These are phyloP conservation scores for Oncorhynchus gorbuscha DNA, from an alignment of 2,113 vertebrate genomes.

Conservation along the genomic window DNA sequence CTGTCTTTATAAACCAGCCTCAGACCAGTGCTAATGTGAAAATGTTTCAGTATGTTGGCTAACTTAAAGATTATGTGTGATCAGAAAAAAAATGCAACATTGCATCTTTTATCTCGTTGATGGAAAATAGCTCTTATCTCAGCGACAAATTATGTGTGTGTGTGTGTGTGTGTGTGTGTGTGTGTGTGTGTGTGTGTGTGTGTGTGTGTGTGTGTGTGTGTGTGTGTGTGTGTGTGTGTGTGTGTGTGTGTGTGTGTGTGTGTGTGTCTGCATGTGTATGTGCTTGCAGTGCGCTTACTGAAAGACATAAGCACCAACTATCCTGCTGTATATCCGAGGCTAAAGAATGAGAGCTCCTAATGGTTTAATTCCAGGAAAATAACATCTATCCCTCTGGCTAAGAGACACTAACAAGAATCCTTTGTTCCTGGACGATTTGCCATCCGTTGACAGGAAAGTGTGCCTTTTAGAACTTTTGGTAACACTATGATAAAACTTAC, in stretches of 20 bases:
- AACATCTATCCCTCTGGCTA: not conserved
- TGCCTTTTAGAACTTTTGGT: too few species aligned
- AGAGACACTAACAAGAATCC: not conserved
- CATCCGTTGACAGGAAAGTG: too few species aligned
- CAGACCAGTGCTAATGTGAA: slow-evolving; percentile 39
- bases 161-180: too few species aligned
- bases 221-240: not conserved
- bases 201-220: not conserved
- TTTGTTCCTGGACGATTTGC: not conserved
- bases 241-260: not conserved
- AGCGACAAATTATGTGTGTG: too few species aligned
- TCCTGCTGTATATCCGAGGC: not conserved
- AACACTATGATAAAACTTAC: too few species aligned
- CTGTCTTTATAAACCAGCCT: slow-evolving; percentile 37
- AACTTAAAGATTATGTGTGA: not conserved
- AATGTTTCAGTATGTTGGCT: slow-evolving; percentile 58
- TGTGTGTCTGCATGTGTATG: not conserved
- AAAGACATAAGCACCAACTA: not conserved
- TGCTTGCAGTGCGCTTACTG: not conserved
- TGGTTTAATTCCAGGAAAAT: not conserved
- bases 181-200: not conserved
- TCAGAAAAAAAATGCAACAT: not conserved
- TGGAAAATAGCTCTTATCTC: not conserved
- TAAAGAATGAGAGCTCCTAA: not conserved
- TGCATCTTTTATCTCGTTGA: not conserved